A percentile compares a stretch with the other conserved stretches of the same genome.
Conservation (phyloP, 2,113 vertebrate genomes). For the Monarcha castaneiventris region DNA sequence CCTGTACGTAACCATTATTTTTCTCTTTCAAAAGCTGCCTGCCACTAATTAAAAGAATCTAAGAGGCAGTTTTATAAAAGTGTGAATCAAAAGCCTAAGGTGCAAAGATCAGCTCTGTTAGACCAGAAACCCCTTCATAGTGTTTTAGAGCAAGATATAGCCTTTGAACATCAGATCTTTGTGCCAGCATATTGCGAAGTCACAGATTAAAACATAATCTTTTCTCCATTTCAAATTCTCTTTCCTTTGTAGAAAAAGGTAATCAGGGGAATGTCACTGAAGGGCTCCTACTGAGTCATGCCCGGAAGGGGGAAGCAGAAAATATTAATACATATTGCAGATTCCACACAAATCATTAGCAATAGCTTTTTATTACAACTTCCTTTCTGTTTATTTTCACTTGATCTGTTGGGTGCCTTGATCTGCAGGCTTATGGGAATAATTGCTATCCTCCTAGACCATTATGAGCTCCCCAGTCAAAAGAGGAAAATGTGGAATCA, state of each 20-base stretch:
- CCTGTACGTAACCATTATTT: not conserved
- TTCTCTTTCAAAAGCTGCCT: slow-evolving; percentile 12
- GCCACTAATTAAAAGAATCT: slow-evolving; percentile 59
- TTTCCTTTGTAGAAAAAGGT: slow-evolving; percentile 22
- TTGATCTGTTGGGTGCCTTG: slow-evolving; percentile 30
- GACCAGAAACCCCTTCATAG: slow-evolving; percentile 11
- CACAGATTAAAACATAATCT: slow-evolving; percentile 47
- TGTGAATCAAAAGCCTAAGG: slow-evolving; percentile 39
- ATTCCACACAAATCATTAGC: slow-evolving; percentile 42
- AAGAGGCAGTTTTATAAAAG: slow-evolving; percentile 42
- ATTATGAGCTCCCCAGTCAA: slow-evolving; percentile 32
- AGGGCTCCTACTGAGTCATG: slow-evolving; percentile 2
- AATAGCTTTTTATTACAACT: slow-evolving; percentile 34
- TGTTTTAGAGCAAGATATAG: slow-evolving; percentile 26
- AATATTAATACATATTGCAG: slow-evolving; percentile 27
- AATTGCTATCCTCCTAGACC: slow-evolving; percentile 52
- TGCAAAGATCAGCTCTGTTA: slow-evolving; percentile 36
- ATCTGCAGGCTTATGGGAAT: slow-evolving; percentile 27
- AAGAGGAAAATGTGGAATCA: slow-evolving; percentile 17
- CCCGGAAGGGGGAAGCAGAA: not conserved
- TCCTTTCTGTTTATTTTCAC: slow-evolving; percentile 58
- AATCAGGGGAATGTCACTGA: not conserved
- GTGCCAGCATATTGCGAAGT: not conserved
- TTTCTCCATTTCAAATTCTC: slow-evolving; percentile 38
- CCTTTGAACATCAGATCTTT: slow-evolving; percentile 23